phyloP scores from a whole-genome alignment of 2,888 invertebrate genomes.

The Onchidella celtica region DNA sequence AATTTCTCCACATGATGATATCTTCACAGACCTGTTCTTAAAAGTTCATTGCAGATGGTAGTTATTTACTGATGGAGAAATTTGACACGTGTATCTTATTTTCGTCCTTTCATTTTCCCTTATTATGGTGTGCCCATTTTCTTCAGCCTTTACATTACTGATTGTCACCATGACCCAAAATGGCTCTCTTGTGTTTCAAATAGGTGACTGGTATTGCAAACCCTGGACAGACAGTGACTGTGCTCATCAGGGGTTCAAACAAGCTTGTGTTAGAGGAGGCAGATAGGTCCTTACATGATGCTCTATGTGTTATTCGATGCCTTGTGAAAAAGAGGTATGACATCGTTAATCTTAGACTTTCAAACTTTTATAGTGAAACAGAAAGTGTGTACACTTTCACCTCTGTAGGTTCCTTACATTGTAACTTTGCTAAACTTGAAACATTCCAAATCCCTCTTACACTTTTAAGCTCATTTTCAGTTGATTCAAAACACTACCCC shows the following conservation, averaged over 20 bases:
- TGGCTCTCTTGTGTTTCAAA: too few relatives aligned
- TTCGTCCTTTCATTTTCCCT: background rate
- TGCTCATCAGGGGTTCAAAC: slow-evolving; percentile 94
- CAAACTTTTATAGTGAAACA: too few relatives aligned
- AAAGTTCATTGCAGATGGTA: background rate
- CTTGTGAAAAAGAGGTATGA: slow-evolving; percentile 93
- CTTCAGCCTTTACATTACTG: too few relatives aligned
- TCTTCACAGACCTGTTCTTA: background rate
- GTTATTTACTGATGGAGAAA: background rate
- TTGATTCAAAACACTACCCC: too few relatives aligned
- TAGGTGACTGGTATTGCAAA: slow-evolving; percentile 93
- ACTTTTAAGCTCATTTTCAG: too few relatives aligned
- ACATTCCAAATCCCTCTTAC: too few relatives aligned
- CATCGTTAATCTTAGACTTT: too few relatives aligned
- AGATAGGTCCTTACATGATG: slow-evolving; percentile 95
- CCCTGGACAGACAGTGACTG: slow-evolving; percentile 94
- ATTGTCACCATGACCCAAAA: too few relatives aligned
- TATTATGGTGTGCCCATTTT: too few relatives aligned
- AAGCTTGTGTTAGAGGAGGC: slow-evolving; percentile 94
- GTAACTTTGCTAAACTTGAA: too few relatives aligned
- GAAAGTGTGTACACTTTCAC: too few relatives aligned
- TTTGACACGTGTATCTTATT: background rate
- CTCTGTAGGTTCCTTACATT: too few relatives aligned
- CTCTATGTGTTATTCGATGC: slow-evolving; percentile 95
- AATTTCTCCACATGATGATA: background rate